Evolutionary conservation across 2,113 vertebrate species (phyloP), one percentile per base, ranked within the genome.

Genomic region (Pedetes capensis): DNA sequence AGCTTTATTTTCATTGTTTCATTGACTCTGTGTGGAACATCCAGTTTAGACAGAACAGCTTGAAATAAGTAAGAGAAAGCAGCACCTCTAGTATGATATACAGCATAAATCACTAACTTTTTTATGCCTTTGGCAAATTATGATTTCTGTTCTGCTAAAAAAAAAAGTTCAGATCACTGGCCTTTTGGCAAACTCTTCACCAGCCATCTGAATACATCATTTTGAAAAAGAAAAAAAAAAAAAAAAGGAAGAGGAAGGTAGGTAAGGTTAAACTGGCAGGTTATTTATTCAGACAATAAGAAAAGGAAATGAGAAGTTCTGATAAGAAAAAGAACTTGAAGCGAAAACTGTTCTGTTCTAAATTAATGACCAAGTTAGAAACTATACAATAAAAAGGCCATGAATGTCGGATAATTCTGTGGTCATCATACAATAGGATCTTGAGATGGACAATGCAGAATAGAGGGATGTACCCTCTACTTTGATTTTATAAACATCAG

Each of bases 121-220:
- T 55, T 4, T 95, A 55, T 83, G 89, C 89, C 96, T 89, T 91
- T 93, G 92, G 83, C 93, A 86, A 96, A 76, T 42, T 91, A n/a
- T 93, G 87, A 96, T 93, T 91, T 74, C 69, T 91, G 6, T 80
- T 95, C 44, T 94, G 29, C 51, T 86, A 1, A 57, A 86, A 87
- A 78, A 81, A 74, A 87, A 78, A 81, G 68, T 55, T 3, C 57
- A 82, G 86, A 93, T 96, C 95, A 72, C 55, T 89, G 79, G 74
- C 95, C 91, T 93, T 95, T 75, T 25, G 7, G 22, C 57, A 94
- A 75, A 89, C 8, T 91, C 34, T 93, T 95, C 61, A 94, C 89
- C 94, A 68, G 68, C 47, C 82, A 55, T 89, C 78, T 55, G 20
- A 76, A 59, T 49, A 78, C 49, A 59, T 68, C 72, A 25, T 88